Conservation (phyloP, 2,113 vertebrate species). For the Apodemus sylvaticus region DNA sequence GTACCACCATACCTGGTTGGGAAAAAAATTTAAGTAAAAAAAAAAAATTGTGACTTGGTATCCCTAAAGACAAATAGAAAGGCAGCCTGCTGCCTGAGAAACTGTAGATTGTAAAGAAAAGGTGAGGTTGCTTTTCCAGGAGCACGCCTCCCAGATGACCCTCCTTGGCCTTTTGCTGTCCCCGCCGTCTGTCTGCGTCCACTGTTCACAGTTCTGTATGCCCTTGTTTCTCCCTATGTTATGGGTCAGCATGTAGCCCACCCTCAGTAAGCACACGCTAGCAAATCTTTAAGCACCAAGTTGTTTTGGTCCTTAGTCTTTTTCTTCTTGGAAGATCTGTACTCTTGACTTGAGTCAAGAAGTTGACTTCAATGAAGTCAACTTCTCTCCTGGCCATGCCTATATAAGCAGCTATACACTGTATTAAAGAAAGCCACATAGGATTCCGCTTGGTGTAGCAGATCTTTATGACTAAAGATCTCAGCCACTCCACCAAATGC, state of each 20-base stretch:
- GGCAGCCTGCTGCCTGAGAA: not conserved
- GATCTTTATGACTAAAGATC: not conserved
- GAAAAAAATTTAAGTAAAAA: not conserved
- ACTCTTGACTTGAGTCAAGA: no score
- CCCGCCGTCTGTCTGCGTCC: not conserved
- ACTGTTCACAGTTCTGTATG: not conserved
- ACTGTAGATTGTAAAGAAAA: not conserved
- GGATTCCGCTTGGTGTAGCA: not conserved
- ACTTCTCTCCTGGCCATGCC: not conserved
- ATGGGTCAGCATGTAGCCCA: not conserved
- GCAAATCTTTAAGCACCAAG: not conserved
- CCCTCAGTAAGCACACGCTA: not conserved
- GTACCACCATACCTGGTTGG: not conserved
- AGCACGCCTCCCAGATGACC: not conserved
- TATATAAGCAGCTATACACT: not conserved
- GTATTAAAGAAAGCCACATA: not conserved
- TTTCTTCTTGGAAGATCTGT: not conserved
- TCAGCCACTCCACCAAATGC: not conserved
- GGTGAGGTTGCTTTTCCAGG: not conserved
- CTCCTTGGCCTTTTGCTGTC: not conserved
- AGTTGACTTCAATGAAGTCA: no score
- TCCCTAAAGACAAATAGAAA: constrained; percentile 13
- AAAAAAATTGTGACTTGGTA: not conserved
- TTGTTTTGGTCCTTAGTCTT: not conserved
- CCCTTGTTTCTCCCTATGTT: not conserved